phyloP scores from a whole-genome alignment of 2,888 invertebrate species.

The Cenopis cana region DNA sequence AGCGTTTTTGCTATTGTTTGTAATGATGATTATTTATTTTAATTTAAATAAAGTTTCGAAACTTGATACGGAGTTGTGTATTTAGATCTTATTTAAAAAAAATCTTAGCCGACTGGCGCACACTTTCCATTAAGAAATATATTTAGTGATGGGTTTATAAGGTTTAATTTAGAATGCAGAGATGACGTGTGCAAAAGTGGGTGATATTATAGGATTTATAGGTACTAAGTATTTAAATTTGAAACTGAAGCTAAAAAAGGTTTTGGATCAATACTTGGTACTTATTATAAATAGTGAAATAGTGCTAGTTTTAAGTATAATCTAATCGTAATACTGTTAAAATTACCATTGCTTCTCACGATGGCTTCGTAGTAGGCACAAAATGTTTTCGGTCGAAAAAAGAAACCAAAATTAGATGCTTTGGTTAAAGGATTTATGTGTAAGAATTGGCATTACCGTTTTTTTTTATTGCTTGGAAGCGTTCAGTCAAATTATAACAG shows the following conservation, averaged over 20 bases:
- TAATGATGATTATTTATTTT: conserved; percentile 55
- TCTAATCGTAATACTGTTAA: conserved; percentile 5
- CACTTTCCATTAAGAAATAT: neutral
- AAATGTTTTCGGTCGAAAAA: neutral
- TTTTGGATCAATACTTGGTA: conserved; percentile 6
- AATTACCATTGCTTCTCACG: conserved; percentile 28
- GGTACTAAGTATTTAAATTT: neutral
- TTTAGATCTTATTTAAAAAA: conserved; percentile 32
- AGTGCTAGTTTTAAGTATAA: conserved; percentile 6
- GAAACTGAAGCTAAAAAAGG: neutral
- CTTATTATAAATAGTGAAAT: neutral
- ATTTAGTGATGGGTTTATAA: neutral
- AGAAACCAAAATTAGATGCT: conserved; percentile 7
- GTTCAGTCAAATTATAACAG: no score
- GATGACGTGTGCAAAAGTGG: conserved; percentile 28
- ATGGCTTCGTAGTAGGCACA: neutral
- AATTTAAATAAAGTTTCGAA: conserved; percentile 61
- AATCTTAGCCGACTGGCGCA: conserved; percentile 4
- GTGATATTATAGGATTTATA: no score
- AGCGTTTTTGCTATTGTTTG: conserved; percentile 57
- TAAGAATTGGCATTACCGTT: no score
- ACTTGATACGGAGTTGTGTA: conserved; percentile 52
- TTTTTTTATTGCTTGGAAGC: no score
- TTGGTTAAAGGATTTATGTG: no score
- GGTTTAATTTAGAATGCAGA: neutral